Evolutionary conservation across 2,888 invertebrate genomes (phyloP), one percentile per base, ranked within the genome.

Genomic region (Phengaris alcon): DNA sequence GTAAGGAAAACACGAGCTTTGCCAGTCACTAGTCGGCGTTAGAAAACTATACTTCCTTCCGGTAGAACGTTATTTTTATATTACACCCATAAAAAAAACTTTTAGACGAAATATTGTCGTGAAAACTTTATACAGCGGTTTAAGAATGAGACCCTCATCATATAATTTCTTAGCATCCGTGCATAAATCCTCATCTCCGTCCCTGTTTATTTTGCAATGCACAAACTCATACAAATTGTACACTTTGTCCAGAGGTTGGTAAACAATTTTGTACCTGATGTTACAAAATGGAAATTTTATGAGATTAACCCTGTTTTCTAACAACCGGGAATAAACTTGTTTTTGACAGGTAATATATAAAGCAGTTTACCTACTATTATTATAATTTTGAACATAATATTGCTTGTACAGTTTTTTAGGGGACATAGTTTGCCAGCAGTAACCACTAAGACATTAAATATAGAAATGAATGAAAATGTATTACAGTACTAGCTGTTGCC

Each of bases 101-200:
- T 52, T 52, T 52, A 10, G 0, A 5, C 52, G 10, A 52, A 52
- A 52, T 48, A 6, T 48, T 48, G 5, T 48, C 48, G 48, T 48
- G 48, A 48, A 64, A 35, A 35, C 35, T 35, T 44, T 64, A 59
- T 13, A 64, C 12, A 35, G 59, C 35, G 59, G 59, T 10, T 22
- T 64, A 64, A 64, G 64, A 64, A 35, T 2, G 64, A 12, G 64
- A 6, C 35, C 12, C 44, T 44, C 44, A 13, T 44, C 64, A 44
- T 64, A 64, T 64, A 64, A 64, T 64, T 64, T 64, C 64, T 64
- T 44, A 64, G 64, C 64, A 64, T 64, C 64, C 64, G 64, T 64
- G 64, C 64, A 64, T 64, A 64, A 64, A 64, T 10, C 35, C 35
- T 64, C 64, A 64, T 35, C 64, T 64, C 64, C 64, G 35, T 64